phyloP scores from a whole-genome alignment of 2,888 invertebrate species.

The Pimpla rufipes region DNA sequence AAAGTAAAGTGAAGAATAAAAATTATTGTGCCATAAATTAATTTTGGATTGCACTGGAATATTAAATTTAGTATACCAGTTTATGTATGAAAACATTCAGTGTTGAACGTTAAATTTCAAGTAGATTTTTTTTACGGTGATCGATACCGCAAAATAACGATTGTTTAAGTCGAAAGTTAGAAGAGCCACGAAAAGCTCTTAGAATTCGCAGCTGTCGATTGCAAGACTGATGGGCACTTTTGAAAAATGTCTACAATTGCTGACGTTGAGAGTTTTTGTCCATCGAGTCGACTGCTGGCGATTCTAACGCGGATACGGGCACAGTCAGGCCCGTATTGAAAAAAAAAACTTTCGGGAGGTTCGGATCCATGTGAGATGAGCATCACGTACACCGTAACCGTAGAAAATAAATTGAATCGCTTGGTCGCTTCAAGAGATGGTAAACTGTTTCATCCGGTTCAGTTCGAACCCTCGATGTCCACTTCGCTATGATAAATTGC shows the following conservation, averaged over 20 bases:
- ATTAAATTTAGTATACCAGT: no score
- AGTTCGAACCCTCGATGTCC: constrained; percentile 79
- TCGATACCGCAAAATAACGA: no score
- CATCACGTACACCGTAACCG: constrained; percentile 69
- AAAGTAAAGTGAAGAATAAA: no score
- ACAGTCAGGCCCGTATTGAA: constrained; percentile 50
- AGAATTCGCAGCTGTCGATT: background rate
- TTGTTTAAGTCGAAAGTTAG: no score
- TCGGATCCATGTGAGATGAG: constrained; percentile 54
- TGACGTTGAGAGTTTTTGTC: background rate
- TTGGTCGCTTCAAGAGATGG: constrained; percentile 81
- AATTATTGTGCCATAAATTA: no score
- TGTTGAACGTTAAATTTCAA: no score
- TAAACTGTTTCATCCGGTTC: constrained; percentile 84
- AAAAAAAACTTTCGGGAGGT: constrained; percentile 61
- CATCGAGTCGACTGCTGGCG: background rate
- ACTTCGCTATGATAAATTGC: constrained; percentile 73
- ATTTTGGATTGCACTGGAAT: no score
- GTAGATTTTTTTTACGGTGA: no score
- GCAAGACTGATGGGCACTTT: background rate
- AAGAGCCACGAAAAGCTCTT: constrained; percentile 16
- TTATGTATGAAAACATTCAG: no score
- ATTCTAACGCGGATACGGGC: constrained; percentile 64
- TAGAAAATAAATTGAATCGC: constrained; percentile 83
- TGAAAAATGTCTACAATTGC: background rate